These are phyloP conservation scores for Lithophane ornitopus DNA, from an alignment of 2,888 invertebrate genomes.

Conservation along the genomic window DNA sequence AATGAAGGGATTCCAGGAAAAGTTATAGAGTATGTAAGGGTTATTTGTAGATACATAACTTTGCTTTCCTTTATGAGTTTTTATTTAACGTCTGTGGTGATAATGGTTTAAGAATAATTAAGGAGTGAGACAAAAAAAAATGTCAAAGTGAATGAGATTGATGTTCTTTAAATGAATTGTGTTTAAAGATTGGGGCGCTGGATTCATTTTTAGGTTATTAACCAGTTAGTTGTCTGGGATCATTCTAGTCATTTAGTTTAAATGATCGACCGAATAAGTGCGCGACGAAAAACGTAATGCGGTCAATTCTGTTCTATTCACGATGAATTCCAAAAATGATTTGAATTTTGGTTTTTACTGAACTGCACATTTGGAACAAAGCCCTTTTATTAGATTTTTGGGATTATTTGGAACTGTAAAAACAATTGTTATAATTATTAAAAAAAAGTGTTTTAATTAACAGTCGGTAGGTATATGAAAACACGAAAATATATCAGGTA, in stretches of 20 bases:
- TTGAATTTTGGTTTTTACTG: neutral
- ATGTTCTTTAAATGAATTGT: conserved; percentile 28
- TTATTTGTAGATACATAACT: neutral
- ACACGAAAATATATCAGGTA: neutral
- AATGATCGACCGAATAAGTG: conserved; percentile 26
- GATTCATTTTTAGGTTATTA: conserved; percentile 32
- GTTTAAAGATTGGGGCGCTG: conserved; percentile 5
- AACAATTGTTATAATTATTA: neutral
- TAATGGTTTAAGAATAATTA: neutral
- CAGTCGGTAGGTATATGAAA: neutral
- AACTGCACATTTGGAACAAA: neutral
- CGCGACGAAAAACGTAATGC: neutral
- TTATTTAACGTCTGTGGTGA: neutral
- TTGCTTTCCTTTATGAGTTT: neutral
- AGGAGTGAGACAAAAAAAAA: neutral
- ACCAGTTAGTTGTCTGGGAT: conserved; percentile 18
- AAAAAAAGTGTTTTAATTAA: neutral
- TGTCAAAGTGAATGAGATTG: conserved; percentile 34
- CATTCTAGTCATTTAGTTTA: conserved; percentile 41
- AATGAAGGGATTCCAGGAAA: conserved; percentile 10
- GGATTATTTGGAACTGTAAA: neutral
- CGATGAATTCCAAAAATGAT: neutral
- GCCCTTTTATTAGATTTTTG: neutral
- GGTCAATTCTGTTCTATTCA: conserved; percentile 8
- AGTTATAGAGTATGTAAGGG: neutral